These are phyloP conservation scores for Poeciliopsis turneri DNA, from an alignment of 2,797 vertebrate species.

Conservation along the genomic window DNA sequence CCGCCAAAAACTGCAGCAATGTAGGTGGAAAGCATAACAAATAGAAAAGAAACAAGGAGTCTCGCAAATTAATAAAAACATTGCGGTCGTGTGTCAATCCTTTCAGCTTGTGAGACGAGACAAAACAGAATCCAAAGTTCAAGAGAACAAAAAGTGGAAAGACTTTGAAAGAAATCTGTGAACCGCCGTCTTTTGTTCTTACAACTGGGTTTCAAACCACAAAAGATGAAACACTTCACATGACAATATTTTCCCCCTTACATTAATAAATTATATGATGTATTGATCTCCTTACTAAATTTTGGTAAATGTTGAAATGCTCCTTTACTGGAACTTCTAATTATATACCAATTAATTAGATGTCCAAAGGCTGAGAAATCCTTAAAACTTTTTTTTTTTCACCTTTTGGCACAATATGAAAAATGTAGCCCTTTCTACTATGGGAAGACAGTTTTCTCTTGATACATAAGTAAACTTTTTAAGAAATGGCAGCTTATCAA, in stretches of 20 bases:
- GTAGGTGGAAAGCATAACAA: conserved; percentile 38
- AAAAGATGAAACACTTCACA: background rate
- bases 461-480: too few species aligned
- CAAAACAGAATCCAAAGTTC: background rate
- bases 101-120: background rate
- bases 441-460: background rate
- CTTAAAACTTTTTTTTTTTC: background rate
- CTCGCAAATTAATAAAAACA: background rate
- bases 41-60: background rate
- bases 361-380: background rate
- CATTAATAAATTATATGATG: background rate
- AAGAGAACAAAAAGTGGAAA: background rate
- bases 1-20: background rate
- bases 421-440: background rate
- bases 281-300: background rate
- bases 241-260: background rate
- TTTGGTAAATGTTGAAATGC: background rate
- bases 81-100: background rate
- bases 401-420: background rate
- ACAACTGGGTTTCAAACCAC: background rate
- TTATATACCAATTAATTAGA: background rate
- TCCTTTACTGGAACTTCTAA: background rate
- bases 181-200: background rate
- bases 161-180: background rate
- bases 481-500: too few species aligned